These are phyloP conservation scores for Pelochelys cantorii DNA, from an alignment of 2,797 vertebrate genomes.

Conservation along the genomic window DNA sequence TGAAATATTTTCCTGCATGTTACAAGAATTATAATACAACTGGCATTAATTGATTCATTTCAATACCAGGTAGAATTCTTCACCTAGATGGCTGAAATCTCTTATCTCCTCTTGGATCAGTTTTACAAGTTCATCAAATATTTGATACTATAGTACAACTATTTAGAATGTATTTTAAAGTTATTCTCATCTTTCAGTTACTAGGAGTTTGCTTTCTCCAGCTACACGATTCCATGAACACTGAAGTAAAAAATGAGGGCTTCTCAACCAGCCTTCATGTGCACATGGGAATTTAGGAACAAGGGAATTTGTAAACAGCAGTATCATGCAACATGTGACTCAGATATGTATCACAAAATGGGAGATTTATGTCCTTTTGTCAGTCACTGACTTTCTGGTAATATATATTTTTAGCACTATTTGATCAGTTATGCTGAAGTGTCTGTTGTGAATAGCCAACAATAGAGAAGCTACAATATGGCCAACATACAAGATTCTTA, in stretches of 20 bases:
- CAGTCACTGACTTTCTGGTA: not conserved
- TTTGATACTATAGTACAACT: not conserved
- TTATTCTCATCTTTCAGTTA: not conserved
- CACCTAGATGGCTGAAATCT: too few relatives aligned
- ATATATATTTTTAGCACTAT: not conserved
- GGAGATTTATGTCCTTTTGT: not conserved
- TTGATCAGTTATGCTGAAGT: not conserved
- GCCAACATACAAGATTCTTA: not conserved
- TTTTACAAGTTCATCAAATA: not conserved
- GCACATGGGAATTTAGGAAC: not conserved
- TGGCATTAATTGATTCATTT: not conserved
- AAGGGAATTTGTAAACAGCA: not conserved
- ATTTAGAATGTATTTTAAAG: not conserved
- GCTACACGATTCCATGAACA: not conserved
- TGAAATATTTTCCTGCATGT: not conserved
- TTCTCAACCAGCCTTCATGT: not conserved
- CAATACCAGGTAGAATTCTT: not conserved
- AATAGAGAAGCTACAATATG: not conserved
- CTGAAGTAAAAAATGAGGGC: not conserved
- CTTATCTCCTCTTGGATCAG: not conserved
- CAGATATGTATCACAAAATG: not conserved
- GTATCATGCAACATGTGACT: not conserved
- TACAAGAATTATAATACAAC: not conserved
- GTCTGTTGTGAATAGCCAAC: not conserved
- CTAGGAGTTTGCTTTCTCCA: not conserved